These are phyloP conservation scores for Gnathonemus echidnorhynchus DNA, from an alignment of 2,113 vertebrate species.

Conservation along the genomic window DNA sequence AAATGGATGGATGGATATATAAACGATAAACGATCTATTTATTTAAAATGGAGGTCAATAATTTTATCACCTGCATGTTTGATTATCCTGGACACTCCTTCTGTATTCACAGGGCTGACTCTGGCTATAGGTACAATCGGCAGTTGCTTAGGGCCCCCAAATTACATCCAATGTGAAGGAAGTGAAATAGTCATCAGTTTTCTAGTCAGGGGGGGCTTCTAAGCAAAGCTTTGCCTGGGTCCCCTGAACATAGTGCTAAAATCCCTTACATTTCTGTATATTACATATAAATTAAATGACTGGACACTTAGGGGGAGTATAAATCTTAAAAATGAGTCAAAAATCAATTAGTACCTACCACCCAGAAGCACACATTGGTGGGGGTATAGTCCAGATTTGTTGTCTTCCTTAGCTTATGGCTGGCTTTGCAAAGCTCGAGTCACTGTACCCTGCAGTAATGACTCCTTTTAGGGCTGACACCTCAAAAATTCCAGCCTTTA, in stretches of 20 bases:
- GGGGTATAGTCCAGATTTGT: background rate
- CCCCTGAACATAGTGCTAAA: background rate
- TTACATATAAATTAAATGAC: background rate
- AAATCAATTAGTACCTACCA: background rate
- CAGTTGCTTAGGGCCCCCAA: background rate
- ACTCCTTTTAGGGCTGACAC: conserved; percentile 4
- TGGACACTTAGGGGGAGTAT: background rate
- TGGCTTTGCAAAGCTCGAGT: background rate
- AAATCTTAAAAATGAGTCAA: background rate
- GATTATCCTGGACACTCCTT: background rate
- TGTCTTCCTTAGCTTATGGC: background rate
- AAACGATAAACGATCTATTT: background rate
- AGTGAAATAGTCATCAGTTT: background rate
- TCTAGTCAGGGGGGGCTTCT: background rate
- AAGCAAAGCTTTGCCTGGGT: background rate
- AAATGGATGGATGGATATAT: too few relatives aligned
- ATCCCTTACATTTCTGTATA: background rate
- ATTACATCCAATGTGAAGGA: background rate
- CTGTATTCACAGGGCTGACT: background rate
- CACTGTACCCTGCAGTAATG: conserved; percentile 7
- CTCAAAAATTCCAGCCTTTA: background rate
- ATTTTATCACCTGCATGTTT: background rate
- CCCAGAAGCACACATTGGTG: background rate
- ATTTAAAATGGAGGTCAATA: background rate
- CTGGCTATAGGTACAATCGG: background rate